Percentiles rank a stretch among this genome's conserved stretches.
Conservation (phyloP, 2,113 vertebrate genomes). For the Hystrix cristata region DNA sequence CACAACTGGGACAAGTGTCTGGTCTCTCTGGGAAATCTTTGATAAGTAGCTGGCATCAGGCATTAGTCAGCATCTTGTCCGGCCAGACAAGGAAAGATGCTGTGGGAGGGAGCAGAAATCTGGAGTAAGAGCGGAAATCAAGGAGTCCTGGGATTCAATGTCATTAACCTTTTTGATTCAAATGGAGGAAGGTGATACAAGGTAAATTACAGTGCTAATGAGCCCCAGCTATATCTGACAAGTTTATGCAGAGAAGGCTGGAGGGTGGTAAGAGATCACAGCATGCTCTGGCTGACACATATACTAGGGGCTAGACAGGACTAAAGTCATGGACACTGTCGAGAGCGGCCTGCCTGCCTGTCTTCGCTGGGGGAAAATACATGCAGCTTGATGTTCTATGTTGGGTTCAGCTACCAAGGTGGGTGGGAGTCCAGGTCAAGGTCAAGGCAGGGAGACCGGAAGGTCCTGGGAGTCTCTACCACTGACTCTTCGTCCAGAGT, state of each 20-base stretch:
- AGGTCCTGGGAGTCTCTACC: background rate
- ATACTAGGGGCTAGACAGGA: background rate
- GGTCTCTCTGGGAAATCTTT: slow-evolving; percentile 50
- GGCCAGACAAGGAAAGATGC: slow-evolving; percentile 45
- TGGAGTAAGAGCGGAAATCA: slow-evolving; percentile 26
- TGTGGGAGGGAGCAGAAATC: slow-evolving; percentile 50
- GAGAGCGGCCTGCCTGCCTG: background rate
- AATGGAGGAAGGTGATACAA: background rate
- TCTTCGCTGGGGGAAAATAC: background rate
- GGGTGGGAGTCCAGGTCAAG: background rate
- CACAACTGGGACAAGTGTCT: rapidly evolving
- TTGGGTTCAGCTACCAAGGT: background rate
- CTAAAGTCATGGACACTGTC: background rate
- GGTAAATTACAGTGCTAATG: background rate
- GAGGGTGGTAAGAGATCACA: background rate
- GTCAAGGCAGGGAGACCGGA: background rate
- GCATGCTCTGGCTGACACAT: background rate
- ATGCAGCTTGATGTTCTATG: background rate
- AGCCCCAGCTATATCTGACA: background rate
- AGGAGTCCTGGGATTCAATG: background rate
- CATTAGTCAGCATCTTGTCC: slow-evolving; percentile 68
- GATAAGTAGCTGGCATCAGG: slow-evolving; percentile 47
- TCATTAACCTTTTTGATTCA: slow-evolving; percentile 77
- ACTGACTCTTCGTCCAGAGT: background rate
- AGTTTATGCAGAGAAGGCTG: slow-evolving; percentile 11